These are phyloP conservation scores for Leucoraja ocellata DNA, from an alignment of 2,797 vertebrate genomes.

Conservation along the genomic window DNA sequence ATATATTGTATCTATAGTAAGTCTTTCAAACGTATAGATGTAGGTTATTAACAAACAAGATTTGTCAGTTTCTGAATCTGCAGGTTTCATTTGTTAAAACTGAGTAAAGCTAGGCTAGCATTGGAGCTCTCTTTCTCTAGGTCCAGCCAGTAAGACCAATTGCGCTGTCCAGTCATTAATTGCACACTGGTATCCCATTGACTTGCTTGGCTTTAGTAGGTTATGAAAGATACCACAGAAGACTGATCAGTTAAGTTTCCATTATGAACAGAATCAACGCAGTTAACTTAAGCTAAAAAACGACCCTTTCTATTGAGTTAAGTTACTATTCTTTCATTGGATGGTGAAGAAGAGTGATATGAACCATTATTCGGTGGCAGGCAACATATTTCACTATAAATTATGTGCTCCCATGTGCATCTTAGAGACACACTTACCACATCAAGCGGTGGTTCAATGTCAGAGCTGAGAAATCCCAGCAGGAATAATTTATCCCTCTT, in stretches of 20 bases:
- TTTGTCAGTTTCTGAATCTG: not conserved
- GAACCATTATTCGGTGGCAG: not conserved
- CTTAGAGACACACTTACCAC: not conserved
- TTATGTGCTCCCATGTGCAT: not conserved
- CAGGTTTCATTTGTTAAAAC: not conserved
- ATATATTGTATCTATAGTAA: not conserved
- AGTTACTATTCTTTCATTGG: not conserved
- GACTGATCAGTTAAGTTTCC: not conserved
- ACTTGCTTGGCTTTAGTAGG: not conserved
- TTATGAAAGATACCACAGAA: not conserved
- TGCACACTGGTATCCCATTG: not conserved
- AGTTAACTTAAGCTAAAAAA: not conserved
- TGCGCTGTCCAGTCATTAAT: not conserved
- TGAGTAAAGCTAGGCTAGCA: not conserved
- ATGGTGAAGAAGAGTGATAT: not conserved
- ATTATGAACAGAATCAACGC: not conserved
- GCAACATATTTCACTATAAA: not conserved
- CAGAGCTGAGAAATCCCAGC: not conserved
- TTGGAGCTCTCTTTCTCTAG: not conserved
- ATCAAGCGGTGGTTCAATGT: not conserved
- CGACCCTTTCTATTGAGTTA: not conserved
- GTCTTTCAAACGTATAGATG: not conserved
- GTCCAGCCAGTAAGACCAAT: not conserved
- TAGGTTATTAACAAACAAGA: not conserved
- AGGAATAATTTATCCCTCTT: not conserved